Evolutionary conservation across 2,113 vertebrate genomes (phyloP).

Genomic region (Sinocyclocheilus anshuiensis): DNA sequence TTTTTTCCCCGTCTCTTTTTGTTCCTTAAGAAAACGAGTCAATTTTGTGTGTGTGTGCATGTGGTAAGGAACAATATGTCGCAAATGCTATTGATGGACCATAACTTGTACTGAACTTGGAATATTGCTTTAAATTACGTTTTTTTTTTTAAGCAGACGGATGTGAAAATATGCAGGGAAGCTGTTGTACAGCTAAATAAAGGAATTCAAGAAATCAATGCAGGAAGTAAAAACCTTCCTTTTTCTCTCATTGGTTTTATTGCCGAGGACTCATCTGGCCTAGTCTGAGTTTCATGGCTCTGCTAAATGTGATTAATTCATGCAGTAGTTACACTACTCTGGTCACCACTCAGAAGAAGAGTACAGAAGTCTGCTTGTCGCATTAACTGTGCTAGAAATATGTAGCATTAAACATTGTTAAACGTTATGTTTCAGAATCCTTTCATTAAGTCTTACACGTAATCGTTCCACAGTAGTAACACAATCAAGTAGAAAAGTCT

Average conservation of each 20-base stretch:
- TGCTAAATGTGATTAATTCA: conserved; percentile 74
- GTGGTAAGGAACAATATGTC: not conserved
- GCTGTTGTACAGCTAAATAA: not conserved
- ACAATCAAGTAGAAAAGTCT: not conserved
- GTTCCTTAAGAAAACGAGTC: not conserved
- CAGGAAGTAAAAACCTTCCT: conserved; percentile 52
- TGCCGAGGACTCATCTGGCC: conserved; percentile 13
- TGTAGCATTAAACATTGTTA: not conserved
- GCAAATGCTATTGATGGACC: not conserved
- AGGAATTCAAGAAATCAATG: conserved; percentile 12
- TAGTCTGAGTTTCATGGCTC: conserved; percentile 70
- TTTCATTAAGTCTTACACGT: conserved; percentile 39
- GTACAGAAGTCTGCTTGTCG: conserved; percentile 57
- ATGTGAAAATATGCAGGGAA: not conserved
- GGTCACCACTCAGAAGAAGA: conserved; percentile 57
- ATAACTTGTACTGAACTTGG: not conserved
- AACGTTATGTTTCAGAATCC: not conserved
- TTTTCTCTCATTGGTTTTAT: conserved; percentile 52
- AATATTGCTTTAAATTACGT: not conserved
- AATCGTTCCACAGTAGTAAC: not conserved
- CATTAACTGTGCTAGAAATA: conserved; percentile 58
- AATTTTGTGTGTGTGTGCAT: not conserved
- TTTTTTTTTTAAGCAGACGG: not conserved
- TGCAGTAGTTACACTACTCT: conserved; percentile 60
- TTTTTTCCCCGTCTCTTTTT: not conserved